Base-by-base conservation (phyloP, 2,113 vertebrate genomes). In the Oryzias melastigma region DNA sequence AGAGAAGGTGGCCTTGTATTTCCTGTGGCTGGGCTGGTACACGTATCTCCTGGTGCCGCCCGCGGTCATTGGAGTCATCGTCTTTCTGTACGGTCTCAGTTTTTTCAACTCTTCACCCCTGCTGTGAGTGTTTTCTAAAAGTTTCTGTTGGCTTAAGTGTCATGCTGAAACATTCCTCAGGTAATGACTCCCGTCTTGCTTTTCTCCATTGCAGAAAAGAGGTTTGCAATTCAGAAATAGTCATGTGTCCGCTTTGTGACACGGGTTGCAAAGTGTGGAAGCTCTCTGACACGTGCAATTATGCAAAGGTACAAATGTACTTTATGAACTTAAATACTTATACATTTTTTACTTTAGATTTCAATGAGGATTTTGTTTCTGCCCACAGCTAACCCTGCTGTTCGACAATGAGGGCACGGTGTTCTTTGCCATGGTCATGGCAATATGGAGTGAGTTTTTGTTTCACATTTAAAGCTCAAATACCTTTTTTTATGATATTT, bases 21-120 rank as follows among this genome's bases (percentile, higher is more conserved):
- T 95, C 2, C 88, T 94, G 66, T 99, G 97, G 96, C 85, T 98
- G 46, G 93, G 95, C 63, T 98, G 95, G 95, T 98, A 98, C 84
- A 98, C 95, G n/a, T 89, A 25, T 58, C 85, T 96, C 80, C 92
- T 98, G 63, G 57, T 91, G 6, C 69, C 92, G 0, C 95, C 95
- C 0, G 93, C 96, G 0, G 0, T 81, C 17, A 75, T 68, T 0
- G 96, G 97, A 22, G 4, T 94, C 47, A 0, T 91, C 1, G 58
- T 95, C 46, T 90, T 96, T 6, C 87, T 95, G 27, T 92, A 91
- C 18, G 95, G 94, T 45, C 78, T 95, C 3, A 79, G 91, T 0
- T 82, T 89, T 61, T 97, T 95, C 67, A 85, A 77, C 10, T 89
- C 84, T 78, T 94, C 93, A 60, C 95, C 94, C 44, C 90, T 98